These are phyloP conservation scores for Aphidoletes aphidimyza DNA, from an alignment of 2,888 invertebrate species.

Conservation along the genomic window DNA sequence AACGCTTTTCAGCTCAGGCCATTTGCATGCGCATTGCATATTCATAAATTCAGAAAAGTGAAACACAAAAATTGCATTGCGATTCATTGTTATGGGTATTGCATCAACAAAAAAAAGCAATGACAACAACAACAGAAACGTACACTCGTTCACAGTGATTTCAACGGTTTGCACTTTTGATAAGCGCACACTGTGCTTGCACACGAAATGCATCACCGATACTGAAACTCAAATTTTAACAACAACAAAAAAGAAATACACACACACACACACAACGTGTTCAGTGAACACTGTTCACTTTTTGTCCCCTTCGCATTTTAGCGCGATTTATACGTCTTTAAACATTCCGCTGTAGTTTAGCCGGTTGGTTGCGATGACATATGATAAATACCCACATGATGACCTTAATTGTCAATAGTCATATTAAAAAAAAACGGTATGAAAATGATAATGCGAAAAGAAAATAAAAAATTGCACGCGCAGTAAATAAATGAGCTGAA, in stretches of 20 bases:
- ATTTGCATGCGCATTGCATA: conserved; percentile 15
- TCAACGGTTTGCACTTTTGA: neutral
- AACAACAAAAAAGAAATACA: neutral
- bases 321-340: neutral
- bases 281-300: neutral
- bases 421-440: conserved; percentile 8
- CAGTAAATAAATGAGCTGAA: no score
- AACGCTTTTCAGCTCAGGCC: neutral
- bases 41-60: neutral
- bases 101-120: neutral
- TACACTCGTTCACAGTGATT: no score
- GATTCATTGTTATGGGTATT: conserved; percentile 11
- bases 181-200: neutral
- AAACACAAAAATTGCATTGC: neutral
- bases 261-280: no score
- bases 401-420: conserved; percentile 49
- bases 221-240: neutral
- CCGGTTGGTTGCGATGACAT: conserved; percentile 43
- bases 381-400: conserved; percentile 51
- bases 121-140: neutral
- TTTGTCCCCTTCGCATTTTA: neutral
- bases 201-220: neutral
- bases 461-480: conserved; percentile 6
- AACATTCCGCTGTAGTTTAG: neutral
- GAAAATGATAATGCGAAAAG: conserved; percentile 19